A percentile compares a stretch with the other conserved stretches of the same genome.
These are phyloP conservation scores for Theropithecus gelada DNA, from an alignment of 2,113 vertebrate genomes.

Conservation along the genomic window DNA sequence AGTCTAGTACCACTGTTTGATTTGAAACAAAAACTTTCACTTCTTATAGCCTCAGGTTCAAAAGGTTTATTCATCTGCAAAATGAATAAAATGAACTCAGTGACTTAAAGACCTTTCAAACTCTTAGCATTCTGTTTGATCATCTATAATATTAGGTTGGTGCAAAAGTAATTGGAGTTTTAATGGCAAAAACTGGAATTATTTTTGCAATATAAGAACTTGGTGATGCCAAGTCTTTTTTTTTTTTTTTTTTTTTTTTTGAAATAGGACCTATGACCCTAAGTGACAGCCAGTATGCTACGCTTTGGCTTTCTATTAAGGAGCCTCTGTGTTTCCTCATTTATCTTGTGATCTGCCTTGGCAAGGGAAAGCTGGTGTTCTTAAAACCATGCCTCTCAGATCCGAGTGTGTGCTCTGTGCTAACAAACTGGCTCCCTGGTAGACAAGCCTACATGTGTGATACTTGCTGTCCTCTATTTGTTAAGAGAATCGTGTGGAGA, in stretches of 20 bases:
- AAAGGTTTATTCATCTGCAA: neutral
- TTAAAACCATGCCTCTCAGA: neutral
- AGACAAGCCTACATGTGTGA: neutral
- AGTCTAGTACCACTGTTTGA: neutral
- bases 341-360: neutral
- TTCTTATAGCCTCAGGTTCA: neutral
- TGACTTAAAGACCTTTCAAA: neutral
- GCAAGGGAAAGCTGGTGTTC: neutral
- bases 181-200: too few relatives aligned
- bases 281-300: neutral
- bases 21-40: neutral
- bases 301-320: neutral
- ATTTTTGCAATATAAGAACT: neutral
- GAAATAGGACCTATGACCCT: neutral
- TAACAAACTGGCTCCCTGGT: neutral
- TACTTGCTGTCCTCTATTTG: neutral
- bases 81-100: neutral
- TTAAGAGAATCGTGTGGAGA: slow-evolving; percentile 18
- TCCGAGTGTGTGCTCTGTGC: neutral
- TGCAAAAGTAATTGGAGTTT: too few relatives aligned
- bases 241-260: neutral
- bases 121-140: neutral
- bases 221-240: neutral
- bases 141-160: neutral
- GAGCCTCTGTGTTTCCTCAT: neutral